Evolutionary conservation across 2,113 vertebrate genomes (phyloP), one percentile per base, ranked within the genome.

Genomic region (Gila orcuttii): DNA sequence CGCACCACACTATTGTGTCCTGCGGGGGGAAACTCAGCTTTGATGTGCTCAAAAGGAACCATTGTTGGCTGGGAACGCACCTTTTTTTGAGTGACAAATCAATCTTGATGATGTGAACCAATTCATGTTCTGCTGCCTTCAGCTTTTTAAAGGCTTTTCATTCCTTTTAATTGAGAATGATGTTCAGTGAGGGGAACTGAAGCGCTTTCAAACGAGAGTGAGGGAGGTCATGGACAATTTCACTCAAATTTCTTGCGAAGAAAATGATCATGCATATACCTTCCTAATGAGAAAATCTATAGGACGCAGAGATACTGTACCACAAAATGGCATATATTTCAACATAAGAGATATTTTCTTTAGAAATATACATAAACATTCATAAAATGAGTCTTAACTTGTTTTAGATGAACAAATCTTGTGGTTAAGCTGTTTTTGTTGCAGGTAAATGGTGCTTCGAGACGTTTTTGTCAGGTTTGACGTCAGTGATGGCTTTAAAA

Each of bases 31-130:
- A 91, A 87, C 89, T 69, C 79, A 1, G 86, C 93, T 95, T 95
- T 95, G 93, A 95, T 95, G 92, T 94, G 80, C 90, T 93, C 84
- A 84, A 87, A 90, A 90, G 92, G 92, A 91, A 91, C 89, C 91
- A 91, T 91, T 93, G 91, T 93, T 92, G 91, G 91, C 89, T 87
- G 90, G 88, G 88, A 92, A 90, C 89, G 89, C 86, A 89, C 85
- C 84, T 75, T 82, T 82, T 85, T 75, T 42, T 87, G 85, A 89
- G 83, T 87, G 88, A 91, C 88, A 89, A 90, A 89, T 91, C 89
- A 90, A 88, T 90, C 88, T 82, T 82, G 57, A 81, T 59, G 31
- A 83, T 78, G 87, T 85, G 47, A 83, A 83, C 71, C 87, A 78
- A 68, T 68, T 82, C 76, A 77, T 81, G 68, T 84, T 62, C 66